phyloP scores from a whole-genome alignment of 2,113 vertebrate genomes.

The Ciconia boyciana region DNA sequence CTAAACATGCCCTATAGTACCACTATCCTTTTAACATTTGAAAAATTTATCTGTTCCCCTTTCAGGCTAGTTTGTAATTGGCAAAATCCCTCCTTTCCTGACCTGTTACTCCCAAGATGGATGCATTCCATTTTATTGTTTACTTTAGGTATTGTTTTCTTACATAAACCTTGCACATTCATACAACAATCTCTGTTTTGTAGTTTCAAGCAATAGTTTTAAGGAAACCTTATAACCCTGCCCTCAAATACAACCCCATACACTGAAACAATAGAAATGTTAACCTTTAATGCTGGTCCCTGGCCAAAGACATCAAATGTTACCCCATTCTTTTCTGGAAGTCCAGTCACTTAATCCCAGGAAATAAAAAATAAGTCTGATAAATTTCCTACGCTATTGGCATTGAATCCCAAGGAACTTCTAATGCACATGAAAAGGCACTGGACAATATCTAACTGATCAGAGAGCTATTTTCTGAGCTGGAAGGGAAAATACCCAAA shows the following conservation, averaged over 20 bases:
- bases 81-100: neutral
- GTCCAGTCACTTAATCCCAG: neutral
- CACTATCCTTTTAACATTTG: neutral
- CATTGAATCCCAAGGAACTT: neutral
- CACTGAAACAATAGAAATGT: neutral
- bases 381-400: neutral
- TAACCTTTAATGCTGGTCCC: neutral
- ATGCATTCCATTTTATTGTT: neutral
- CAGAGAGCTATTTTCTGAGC: neutral
- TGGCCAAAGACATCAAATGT: neutral
- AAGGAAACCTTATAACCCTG: neutral
- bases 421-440: neutral
- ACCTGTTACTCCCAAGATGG: neutral
- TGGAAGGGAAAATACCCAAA: neutral
- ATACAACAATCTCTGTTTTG: neutral
- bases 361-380: conserved; percentile 24
- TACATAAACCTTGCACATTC: neutral
- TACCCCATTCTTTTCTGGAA: neutral
- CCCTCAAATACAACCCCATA: neutral
- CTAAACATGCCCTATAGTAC: neutral
- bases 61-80: neutral
- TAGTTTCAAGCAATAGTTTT: neutral
- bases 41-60: neutral
- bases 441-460: neutral
- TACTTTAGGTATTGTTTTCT: neutral